These are phyloP conservation scores for Maniola hyperantus DNA, from an alignment of 2,888 invertebrate genomes.

Conservation along the genomic window DNA sequence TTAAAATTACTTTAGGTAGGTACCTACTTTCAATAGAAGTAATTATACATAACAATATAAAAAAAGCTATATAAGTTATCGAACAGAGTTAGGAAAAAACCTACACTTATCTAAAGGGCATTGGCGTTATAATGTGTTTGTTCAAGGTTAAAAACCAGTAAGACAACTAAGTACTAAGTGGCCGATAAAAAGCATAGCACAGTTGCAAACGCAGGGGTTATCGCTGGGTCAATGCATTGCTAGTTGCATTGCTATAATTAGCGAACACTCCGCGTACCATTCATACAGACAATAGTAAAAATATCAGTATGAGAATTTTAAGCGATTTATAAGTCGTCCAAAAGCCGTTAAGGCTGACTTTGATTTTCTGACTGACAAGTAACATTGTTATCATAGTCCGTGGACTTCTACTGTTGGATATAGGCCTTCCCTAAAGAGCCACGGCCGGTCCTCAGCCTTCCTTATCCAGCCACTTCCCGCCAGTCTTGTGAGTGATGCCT, in stretches of 20 bases:
- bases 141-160: constrained; percentile 21
- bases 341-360: neutral
- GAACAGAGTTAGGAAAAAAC: neutral
- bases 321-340: neutral
- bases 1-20: too few relatives aligned
- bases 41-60: too few relatives aligned
- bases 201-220: constrained; percentile 51
- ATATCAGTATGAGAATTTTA: neutral
- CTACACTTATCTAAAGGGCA: neutral
- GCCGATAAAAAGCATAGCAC: constrained; percentile 24
- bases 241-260: constrained; percentile 64
- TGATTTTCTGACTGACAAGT: too few relatives aligned
- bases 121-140: neutral
- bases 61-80: neutral
- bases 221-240: constrained; percentile 55
- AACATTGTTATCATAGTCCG: too few relatives aligned
- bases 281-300: constrained; percentile 48
- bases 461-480: too few relatives aligned
- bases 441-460: too few relatives aligned
- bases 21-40: too few relatives aligned
- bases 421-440: too few relatives aligned
- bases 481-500: too few relatives aligned
- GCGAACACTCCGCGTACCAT: constrained; percentile 52
- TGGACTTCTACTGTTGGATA: too few relatives aligned
- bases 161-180: constrained; percentile 13